phyloP scores from a whole-genome alignment of 2,888 invertebrate genomes.

The Archaeoteleia sp. region DNA sequence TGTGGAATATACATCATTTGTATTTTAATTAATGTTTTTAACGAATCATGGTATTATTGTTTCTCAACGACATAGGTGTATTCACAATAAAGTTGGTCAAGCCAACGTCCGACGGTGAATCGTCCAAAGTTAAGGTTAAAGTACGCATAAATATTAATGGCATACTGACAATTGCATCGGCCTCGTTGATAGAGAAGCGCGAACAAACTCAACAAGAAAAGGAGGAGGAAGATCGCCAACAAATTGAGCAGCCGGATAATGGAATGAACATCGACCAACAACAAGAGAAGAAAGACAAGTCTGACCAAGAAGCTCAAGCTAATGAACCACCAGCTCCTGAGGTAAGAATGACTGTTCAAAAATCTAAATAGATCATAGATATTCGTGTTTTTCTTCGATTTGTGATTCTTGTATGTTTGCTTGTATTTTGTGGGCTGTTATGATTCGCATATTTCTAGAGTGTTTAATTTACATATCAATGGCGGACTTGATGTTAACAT shows the following conservation, averaged over 20 bases:
- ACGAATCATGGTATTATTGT: no score
- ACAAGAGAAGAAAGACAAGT: constrained; percentile 66
- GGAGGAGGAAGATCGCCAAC: constrained; percentile 73
- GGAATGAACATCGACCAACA: constrained; percentile 62
- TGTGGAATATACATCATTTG: no score
- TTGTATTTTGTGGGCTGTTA: no score
- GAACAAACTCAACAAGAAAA: constrained; percentile 72
- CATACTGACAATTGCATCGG: constrained; percentile 90
- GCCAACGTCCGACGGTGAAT: constrained; percentile 90
- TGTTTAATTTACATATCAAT: no score
- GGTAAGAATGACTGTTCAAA: constrained; percentile 56
- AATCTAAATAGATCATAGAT: no score
- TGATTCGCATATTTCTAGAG: no score
- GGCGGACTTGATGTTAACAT: no score
- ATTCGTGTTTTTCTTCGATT: no score
- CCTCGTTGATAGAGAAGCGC: constrained; percentile 85
- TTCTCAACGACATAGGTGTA: constrained; percentile 79
- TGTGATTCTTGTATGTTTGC: no score
- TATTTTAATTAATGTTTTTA: constrained; percentile 14
- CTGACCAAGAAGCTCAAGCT: constrained; percentile 71
- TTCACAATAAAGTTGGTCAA: constrained; percentile 89
- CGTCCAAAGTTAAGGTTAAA: constrained; percentile 97
- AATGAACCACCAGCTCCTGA: constrained; percentile 71
- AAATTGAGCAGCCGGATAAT: constrained; percentile 58
- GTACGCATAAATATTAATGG: constrained; percentile 96